Base-by-base conservation (phyloP, 2,113 vertebrate genomes). In the Oenanthe oenanthe region DNA sequence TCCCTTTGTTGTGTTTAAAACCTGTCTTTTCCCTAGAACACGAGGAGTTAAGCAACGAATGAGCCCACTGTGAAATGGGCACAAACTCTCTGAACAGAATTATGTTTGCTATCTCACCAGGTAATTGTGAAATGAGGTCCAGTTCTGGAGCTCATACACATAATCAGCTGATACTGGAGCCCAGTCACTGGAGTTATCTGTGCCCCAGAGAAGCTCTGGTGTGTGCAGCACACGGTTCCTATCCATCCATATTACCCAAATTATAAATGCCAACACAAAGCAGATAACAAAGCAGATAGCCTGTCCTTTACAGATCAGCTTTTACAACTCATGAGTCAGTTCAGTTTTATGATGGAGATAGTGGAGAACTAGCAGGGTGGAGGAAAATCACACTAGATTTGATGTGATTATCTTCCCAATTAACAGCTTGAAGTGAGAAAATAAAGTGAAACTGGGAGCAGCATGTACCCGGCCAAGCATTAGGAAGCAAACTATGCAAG, bases 361-460 rank as follows among this genome's bases (percentile, higher is more conserved):
- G 38, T 0, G 8, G 26, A 24, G 22, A 61, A 18, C 38, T 54
- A 31, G n/a, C 1, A 6, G 7, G 10, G 4, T 10, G 7, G 7
- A 6, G 16, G 21, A 3, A 62, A 66, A 12, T 15, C 50, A 8
- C 4, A 12, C 17, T 34, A 40, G 3, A 48, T 42, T 65, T 45
- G 36, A 36, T 17, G 11, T 4, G 19, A 9, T 62, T 29, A 36
- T 34, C 17, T 42, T 32, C 56, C 47, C 25, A 31, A 71, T 7
- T 26, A 17, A 38, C 5, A 26, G 17, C 4, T 17, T 17, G 3
- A 60, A 34, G 38, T 8, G 8, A 61, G 18, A 67, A 58, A 79
- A 57, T 7, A 66, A 73, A 51, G 1, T 8, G 7, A 7, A 38
- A 32, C 25, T 5, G 29, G 31, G n/a, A 68, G 21, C 28, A 48